Conservation (phyloP, 2,113 vertebrate genomes). For the Tautogolabrus adspersus region DNA sequence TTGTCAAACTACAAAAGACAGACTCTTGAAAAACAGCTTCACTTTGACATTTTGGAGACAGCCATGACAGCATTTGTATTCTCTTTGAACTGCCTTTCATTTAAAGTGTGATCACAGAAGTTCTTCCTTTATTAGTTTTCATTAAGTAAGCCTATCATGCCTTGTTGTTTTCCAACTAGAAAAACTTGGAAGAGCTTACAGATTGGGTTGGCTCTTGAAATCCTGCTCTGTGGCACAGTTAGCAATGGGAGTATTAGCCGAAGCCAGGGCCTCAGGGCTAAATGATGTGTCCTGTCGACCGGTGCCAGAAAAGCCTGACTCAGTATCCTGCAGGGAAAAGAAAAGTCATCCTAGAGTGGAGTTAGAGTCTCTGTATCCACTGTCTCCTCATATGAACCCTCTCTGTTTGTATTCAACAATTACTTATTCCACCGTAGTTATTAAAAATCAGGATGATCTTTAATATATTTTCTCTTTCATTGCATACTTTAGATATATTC, state of each 20-base stretch:
- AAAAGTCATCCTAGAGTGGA: neutral
- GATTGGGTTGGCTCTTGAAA: constrained; percentile 2
- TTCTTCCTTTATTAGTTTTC: neutral
- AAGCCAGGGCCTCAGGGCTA: constrained; percentile 25
- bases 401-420: constrained; percentile 1
- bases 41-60: neutral
- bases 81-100: constrained; percentile 6
- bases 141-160: neutral
- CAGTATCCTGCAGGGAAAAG: constrained; percentile 18
- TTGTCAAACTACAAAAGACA: neutral
- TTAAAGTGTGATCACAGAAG: neutral
- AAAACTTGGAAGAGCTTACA: neutral
- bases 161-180: neutral
- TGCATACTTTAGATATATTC: constrained; percentile 8
- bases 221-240: neutral
- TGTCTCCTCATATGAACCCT: constrained; percentile 23
- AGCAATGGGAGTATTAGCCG: constrained; percentile 7
- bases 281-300: constrained; percentile 27
- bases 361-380: neutral
- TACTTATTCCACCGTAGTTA: constrained; percentile 4
- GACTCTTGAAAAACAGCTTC: neutral
- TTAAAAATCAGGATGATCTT: constrained; percentile 35
- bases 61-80: neutral
- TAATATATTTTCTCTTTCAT: constrained; percentile 31
- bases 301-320: constrained; percentile 23